phyloP scores from a whole-genome alignment of 2,888 invertebrate genomes.

The Nomada ferruginata region DNA sequence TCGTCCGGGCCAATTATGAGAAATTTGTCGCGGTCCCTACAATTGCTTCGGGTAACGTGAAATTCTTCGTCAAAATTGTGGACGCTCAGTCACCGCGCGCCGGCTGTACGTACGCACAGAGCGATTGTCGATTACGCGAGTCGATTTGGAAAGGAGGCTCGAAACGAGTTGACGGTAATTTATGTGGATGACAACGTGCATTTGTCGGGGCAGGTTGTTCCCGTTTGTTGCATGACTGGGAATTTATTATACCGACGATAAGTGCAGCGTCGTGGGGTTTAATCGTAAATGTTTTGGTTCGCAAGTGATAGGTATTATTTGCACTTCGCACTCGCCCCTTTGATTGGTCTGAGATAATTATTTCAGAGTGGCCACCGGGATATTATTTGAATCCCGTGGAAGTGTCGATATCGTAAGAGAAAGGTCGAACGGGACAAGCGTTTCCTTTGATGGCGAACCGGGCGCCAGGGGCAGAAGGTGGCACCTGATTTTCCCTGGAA shows the following conservation, averaged over 20 bases:
- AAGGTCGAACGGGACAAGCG: slow-evolving; percentile 2
- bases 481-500: slow-evolving; percentile 60
- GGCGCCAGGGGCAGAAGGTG: slow-evolving; percentile 32
- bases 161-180: slow-evolving; percentile 28
- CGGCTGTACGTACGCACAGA: not conserved
- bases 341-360: not conserved
- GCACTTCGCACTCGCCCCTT: not conserved
- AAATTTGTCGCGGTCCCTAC: slow-evolving; percentile 32
- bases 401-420: not conserved
- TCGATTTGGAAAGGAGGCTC: not conserved
- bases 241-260: not conserved
- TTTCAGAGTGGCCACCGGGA: not conserved
- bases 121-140: slow-evolving; percentile 30
- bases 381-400: not conserved
- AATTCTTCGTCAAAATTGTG: slow-evolving; percentile 17
- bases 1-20: slow-evolving; percentile 41
- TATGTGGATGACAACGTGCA: slow-evolving; percentile 26
- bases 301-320: not conserved
- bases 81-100: not conserved
- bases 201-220: slow-evolving; percentile 17
- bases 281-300: slow-evolving; percentile 15
- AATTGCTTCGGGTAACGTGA: slow-evolving; percentile 7
- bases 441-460: slow-evolving; percentile 37
- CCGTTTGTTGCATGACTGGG: slow-evolving; percentile 17
- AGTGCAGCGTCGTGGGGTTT: slow-evolving; percentile 22